Percentiles rank a stretch among this genome's conserved stretches.
These are phyloP conservation scores for Chionoecetes opilio DNA, from an alignment of 1,140 invertebrate species.

Conservation along the genomic window DNA sequence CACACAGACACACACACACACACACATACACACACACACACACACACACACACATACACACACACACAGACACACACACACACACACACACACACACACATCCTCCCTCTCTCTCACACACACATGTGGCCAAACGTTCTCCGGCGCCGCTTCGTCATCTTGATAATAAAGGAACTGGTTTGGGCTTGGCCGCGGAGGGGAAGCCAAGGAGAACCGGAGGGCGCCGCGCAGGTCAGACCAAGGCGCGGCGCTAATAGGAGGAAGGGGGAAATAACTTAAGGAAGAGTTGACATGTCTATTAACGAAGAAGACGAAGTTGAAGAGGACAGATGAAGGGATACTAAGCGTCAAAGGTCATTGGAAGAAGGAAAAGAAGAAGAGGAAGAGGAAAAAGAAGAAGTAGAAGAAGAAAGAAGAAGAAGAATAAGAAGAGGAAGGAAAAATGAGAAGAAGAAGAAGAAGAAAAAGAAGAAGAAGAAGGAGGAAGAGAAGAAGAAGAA, in stretches of 20 bases:
- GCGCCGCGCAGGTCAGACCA: neutral
- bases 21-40: neutral
- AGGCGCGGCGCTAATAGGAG: neutral
- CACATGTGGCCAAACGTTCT: conserved; percentile 4
- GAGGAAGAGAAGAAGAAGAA: neutral
- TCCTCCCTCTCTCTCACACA: neutral
- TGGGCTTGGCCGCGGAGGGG: neutral
- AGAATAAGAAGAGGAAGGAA: neutral
- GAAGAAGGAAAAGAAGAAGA: neutral
- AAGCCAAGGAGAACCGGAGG: conserved; percentile 23
- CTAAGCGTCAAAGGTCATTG: neutral
- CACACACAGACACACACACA: conserved; percentile 18
- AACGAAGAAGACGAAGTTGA: neutral
- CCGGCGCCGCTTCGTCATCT: neutral
- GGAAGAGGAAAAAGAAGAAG: neutral
- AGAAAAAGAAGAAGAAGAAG: neutral
- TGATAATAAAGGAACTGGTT: conserved; percentile 1
- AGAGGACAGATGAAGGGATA: neutral
- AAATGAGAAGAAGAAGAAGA: neutral
- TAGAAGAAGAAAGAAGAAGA: neutral
- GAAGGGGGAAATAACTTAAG: neutral
- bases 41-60: neutral
- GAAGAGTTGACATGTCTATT: neutral
- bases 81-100: neutral
- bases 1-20: too few relatives aligned